Evolutionary conservation across 2,888 invertebrate species (phyloP).

Genomic region (Hirudinaria manillensis): DNA sequence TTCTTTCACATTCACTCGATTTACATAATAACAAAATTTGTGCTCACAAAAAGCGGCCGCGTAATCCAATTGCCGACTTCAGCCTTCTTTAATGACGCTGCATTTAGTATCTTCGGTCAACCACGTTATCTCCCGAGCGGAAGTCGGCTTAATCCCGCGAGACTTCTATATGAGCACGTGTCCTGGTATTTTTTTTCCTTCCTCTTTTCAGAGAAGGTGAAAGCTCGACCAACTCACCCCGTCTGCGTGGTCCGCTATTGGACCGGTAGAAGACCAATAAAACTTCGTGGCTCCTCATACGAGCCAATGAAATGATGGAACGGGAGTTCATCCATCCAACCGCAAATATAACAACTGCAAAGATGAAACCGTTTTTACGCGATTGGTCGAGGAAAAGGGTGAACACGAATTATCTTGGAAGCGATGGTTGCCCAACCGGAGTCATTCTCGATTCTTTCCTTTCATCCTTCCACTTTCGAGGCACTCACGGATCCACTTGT

Average conservation of each 20-base stretch:
- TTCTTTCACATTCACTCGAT: not conserved
- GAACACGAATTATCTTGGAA: not conserved
- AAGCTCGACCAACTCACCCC: not conserved
- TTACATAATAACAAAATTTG: slow-evolving; percentile 8
- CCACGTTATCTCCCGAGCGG: slow-evolving; percentile 11
- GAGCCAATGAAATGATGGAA: slow-evolving; percentile 10
- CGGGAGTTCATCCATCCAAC: not conserved
- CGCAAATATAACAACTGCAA: no score
- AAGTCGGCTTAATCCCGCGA: slow-evolving; percentile 15
- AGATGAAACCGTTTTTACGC: no score
- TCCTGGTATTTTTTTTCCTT: slow-evolving; percentile 2
- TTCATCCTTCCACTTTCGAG: no score
- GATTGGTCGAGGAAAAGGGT: not conserved
- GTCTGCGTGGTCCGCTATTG: not conserved
- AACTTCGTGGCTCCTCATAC: slow-evolving; percentile 2
- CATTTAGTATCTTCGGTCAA: slow-evolving; percentile 19
- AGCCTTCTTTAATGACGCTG: slow-evolving; percentile 17
- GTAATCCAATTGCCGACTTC: slow-evolving; percentile 9
- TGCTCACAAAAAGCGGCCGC: not conserved
- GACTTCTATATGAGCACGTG: slow-evolving; percentile 9
- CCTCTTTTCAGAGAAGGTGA: not conserved
- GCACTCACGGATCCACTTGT: no score
- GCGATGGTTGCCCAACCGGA: not conserved
- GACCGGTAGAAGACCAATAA: slow-evolving; percentile 1
- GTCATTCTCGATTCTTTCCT: no score